Base-by-base conservation (phyloP, 2,797 vertebrate genomes). In the Jordanella pulchra region DNA sequence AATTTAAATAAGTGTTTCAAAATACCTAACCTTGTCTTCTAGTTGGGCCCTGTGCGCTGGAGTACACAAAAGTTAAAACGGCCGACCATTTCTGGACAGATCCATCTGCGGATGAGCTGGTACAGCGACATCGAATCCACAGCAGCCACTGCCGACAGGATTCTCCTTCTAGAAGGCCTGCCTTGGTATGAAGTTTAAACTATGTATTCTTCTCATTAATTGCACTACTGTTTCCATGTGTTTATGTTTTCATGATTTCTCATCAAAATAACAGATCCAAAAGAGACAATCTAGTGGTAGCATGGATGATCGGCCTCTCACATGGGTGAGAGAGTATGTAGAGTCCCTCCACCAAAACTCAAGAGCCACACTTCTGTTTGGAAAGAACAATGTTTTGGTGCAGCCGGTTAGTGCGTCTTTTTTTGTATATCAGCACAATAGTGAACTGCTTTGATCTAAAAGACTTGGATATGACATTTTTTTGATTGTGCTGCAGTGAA, bases 1-100 rank as follows among this genome's bases (percentile, higher is more conserved):
- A 23, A 69, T 1, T 45, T n/a, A 27, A 30, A 58, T 15, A n/a
- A 9, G 65, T 2, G 21, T 17, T 69, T 71, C 65, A 67, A 75
- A 68, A 9, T 12, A 3, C 7, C 45, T 21, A 12, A 67, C 35
- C n/a, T 50, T 79, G 15, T 80, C 61, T 76, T 2, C 0, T 92
- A 99, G 97, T 99, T 80, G 98, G 98, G 3, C 98, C 98, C 6
- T 99, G 98, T 60, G 97, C 98, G 0, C 84, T 99, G 89, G 98
- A 99, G 76, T 99, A 97, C 90, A 99, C 98, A 0, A 99, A 98
- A 94, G 97, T 99, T 88, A 99, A 99, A 93, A 99, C 98, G 0
- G 96, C 98, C 0, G 97, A 99, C 78, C 98, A 99, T 88, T 99
- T 98, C 94, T 99, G 98, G 98, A 99, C 98, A 0, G 97, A 99